A percentile compares a stretch with the other conserved stretches of the same genome.
Evolutionary conservation across 2,797 vertebrate species (phyloP).

Genomic region (Halcyon badia): DNA sequence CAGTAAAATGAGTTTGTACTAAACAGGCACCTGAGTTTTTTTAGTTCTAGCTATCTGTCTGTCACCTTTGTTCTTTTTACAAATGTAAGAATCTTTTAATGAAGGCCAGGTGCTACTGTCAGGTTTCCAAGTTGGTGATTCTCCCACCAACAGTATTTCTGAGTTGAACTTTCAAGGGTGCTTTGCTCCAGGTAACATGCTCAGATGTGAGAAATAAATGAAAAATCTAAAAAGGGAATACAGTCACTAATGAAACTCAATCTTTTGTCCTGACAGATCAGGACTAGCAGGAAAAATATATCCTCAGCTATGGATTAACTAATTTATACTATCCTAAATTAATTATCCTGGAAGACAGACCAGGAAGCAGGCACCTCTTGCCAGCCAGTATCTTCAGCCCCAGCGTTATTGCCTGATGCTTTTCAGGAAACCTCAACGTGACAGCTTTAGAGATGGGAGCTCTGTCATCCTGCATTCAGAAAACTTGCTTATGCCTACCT

Average conservation of each 20-base stretch:
- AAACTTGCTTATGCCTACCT: neutral
- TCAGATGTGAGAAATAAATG: neutral
- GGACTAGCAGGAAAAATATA: neutral
- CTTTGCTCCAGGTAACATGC: neutral
- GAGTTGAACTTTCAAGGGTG: neutral
- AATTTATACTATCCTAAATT: neutral
- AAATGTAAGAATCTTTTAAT: neutral
- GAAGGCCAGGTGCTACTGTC: neutral
- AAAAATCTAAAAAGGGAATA: neutral
- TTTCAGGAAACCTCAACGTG: neutral
- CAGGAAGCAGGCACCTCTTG: neutral
- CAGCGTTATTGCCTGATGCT: rapidly evolving
- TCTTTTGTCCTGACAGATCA: neutral
- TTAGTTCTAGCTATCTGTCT: neutral
- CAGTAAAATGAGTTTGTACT: neutral
- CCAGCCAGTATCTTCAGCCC: neutral
- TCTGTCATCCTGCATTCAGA: neutral
- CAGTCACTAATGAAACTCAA: neutral
- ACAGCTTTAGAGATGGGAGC: neutral
- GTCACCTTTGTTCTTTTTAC: neutral
- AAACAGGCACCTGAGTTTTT: neutral
- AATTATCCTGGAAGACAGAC: neutral
- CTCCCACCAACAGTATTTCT: neutral
- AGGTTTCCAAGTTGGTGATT: neutral
- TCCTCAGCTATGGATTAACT: neutral